Percentiles rank a stretch among this genome's conserved stretches.
phyloP scores from a whole-genome alignment of 2,888 invertebrate genomes.

The Callimorpha dominula region DNA sequence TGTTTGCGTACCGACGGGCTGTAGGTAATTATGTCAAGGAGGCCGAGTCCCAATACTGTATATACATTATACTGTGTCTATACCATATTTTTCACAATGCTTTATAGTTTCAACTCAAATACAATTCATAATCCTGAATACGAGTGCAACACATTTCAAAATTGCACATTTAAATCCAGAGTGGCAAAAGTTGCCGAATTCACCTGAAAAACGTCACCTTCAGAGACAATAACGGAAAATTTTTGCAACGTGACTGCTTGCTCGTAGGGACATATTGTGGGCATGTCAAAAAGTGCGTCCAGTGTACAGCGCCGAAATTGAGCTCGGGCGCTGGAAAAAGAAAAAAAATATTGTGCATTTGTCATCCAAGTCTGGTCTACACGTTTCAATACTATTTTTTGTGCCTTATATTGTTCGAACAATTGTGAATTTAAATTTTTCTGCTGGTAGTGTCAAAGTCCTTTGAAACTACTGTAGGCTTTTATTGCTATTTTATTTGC shows the following conservation, averaged over 20 bases:
- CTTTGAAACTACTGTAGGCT: background rate
- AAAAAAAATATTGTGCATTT: slow-evolving; percentile 16
- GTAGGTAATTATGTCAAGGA: no score
- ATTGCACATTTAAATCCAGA: background rate
- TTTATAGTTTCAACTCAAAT: no score
- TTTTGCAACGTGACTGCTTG: slow-evolving; percentile 72
- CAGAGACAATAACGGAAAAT: slow-evolving; percentile 76
- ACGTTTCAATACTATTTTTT: slow-evolving; percentile 18
- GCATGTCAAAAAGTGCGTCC: slow-evolving; percentile 61
- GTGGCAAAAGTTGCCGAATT: background rate
- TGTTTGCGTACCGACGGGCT: no score
- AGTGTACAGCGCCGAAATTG: slow-evolving; percentile 75
- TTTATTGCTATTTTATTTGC: background rate
- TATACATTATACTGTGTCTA: no score
- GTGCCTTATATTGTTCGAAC: background rate
- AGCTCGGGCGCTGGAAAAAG: slow-evolving; percentile 68
- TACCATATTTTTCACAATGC: no score
- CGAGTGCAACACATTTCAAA: background rate
- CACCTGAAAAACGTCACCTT: slow-evolving; percentile 79
- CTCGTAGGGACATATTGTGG: slow-evolving; percentile 34
- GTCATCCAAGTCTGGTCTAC: slow-evolving; percentile 10
- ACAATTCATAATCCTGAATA: background rate
- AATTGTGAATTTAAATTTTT: background rate
- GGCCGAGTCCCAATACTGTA: no score
- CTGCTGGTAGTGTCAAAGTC: background rate